phyloP scores from a whole-genome alignment of 53 echinoderm and acorn worm species.

The Actinopyga echinites region DNA sequence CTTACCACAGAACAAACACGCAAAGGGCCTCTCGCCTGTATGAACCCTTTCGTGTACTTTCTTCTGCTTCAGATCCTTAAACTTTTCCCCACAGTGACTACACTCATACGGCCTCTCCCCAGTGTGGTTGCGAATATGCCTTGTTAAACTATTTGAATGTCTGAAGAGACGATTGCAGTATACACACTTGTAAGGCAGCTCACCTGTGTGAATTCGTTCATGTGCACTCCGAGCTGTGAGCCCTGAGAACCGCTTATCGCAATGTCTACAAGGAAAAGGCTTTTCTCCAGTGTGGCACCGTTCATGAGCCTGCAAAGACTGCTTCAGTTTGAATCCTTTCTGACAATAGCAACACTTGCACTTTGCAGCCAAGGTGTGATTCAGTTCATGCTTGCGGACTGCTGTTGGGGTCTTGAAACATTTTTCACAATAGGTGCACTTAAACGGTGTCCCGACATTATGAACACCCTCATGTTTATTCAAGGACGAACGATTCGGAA shows the following conservation, averaged over 20 bases:
- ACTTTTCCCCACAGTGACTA: not conserved
- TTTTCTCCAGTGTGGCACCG: constrained; percentile 17
- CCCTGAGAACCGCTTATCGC: not conserved
- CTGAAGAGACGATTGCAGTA: constrained; percentile 7
- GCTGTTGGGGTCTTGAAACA: not conserved
- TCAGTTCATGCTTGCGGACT: not conserved
- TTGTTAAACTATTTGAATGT: not conserved
- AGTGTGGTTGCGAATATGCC: constrained; percentile 11
- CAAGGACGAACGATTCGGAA: not conserved
- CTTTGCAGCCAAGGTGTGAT: not conserved
- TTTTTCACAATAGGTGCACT: constrained; percentile 10
- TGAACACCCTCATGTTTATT: not conserved
- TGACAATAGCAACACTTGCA: constrained; percentile 1
- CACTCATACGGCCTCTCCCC: constrained; percentile 29
- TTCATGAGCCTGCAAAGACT: constrained; percentile 5
- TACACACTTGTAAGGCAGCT: constrained; percentile 21
- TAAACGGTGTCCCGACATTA: not conserved
- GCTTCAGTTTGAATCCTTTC: constrained; percentile 2
- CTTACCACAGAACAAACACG: constrained; percentile 15
- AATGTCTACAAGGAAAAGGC: constrained; percentile 10
- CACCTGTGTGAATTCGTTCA: constrained; percentile 14
- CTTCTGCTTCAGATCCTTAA: constrained; percentile 7
- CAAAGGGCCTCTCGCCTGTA: constrained; percentile 8
- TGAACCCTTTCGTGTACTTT: not conserved
- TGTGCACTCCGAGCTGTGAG: not conserved